These are phyloP conservation scores for Anthonomus grandis DNA, from an alignment of 1,140 invertebrate genomes.

Conservation along the genomic window DNA sequence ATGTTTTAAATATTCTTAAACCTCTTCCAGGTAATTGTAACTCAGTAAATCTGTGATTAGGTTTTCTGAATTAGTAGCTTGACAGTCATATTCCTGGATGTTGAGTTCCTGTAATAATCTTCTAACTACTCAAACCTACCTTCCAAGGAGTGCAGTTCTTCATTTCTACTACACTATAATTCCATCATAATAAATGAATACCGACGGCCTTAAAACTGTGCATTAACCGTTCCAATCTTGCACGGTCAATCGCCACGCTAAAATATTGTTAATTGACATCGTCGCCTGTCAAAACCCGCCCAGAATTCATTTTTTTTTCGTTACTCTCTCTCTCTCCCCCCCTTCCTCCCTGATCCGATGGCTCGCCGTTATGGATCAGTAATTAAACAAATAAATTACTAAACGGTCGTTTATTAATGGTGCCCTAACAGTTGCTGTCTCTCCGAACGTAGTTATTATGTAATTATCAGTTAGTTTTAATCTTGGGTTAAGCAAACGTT, in stretches of 20 bases:
- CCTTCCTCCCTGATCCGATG: slow-evolving; percentile 3
- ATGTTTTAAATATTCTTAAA: too few species aligned
- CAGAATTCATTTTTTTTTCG: slow-evolving; percentile 15
- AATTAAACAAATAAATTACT: slow-evolving; percentile 53
- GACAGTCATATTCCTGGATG: too few species aligned
- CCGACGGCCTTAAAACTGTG: too few species aligned
- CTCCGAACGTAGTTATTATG: slow-evolving; percentile 49
- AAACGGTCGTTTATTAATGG: slow-evolving; percentile 50
- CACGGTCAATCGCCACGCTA: not conserved
- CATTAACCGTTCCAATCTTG: not conserved
- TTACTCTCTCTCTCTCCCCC: too few species aligned
- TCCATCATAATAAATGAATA: too few species aligned
- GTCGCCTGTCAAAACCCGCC: slow-evolving; percentile 9
- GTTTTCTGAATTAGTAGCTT: too few species aligned
- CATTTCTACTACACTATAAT: too few species aligned
- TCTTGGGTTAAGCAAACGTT: slow-evolving; percentile 49
- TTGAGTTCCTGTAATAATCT: too few species aligned
- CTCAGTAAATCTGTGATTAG: too few species aligned
- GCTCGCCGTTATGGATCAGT: slow-evolving; percentile 45
- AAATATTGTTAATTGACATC: slow-evolving; percentile 18
- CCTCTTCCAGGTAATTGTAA: too few species aligned
- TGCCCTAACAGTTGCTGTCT: slow-evolving; percentile 45
- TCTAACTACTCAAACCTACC: too few species aligned
- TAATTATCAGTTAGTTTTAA: slow-evolving; percentile 52
- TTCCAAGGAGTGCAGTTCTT: too few species aligned